These are phyloP conservation scores for Didymodactylos carnosus DNA, from an alignment of 2,888 invertebrate species.

Conservation along the genomic window DNA sequence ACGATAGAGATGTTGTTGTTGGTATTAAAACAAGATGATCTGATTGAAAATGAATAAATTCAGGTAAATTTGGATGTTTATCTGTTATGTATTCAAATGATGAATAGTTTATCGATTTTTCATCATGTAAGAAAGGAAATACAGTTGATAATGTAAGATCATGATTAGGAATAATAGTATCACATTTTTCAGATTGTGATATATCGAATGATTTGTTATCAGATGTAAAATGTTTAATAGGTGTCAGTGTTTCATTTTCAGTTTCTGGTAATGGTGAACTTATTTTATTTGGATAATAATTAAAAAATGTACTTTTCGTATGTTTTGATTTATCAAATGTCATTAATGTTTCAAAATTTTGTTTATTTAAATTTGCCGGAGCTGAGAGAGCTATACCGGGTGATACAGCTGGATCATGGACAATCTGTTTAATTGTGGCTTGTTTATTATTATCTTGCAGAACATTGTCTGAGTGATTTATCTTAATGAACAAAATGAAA, in stretches of 20 bases:
- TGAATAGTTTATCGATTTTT: neutral
- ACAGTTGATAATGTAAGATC: too few species aligned
- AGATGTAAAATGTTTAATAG: neutral
- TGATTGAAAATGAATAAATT: neutral
- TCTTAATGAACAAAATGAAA: too few species aligned
- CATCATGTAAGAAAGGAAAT: too few species aligned
- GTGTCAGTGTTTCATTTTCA: neutral
- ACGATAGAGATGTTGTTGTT: neutral
- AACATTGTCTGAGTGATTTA: too few species aligned
- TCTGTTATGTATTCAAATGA: neutral
- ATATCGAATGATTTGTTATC: neutral
- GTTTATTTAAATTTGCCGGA: neutral
- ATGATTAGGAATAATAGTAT: too few species aligned
- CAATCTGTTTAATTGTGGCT: too few species aligned
- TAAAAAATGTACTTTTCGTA: neutral
- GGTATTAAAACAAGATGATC: neutral
- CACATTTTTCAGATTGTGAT: neutral
- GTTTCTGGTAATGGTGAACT: neutral
- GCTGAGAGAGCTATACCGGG: neutral
- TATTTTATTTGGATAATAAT: neutral
- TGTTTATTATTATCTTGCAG: too few species aligned
- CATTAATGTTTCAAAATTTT: neutral
- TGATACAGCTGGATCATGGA: neutral
- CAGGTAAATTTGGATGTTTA: neutral
- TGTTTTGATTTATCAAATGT: neutral